Evolutionary conservation across 2,888 invertebrate species (phyloP), one percentile per base, ranked within the genome.

Genomic region (Nasonia oneida): DNA sequence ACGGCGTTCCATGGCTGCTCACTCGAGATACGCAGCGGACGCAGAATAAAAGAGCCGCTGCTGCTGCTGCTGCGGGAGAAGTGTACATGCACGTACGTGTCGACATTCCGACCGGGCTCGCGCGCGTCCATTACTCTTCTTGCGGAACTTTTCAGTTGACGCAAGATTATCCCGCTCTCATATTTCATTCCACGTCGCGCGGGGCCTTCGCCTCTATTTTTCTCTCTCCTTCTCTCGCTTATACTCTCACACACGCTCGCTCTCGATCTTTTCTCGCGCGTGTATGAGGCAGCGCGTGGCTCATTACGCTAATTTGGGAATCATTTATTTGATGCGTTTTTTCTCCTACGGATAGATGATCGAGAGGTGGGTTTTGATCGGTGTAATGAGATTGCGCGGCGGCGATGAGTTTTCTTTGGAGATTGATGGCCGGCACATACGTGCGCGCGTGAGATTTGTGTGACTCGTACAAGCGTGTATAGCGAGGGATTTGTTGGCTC

Each of bases 81-180:
- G 61, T 37, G 77, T 57, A 53, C 42, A 64, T 82, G 50, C 47
- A 70, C 70, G 90, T 92, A 61, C 50, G 89, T 88, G 89, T 86
- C 88, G 89, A 88, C 89, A 89, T 89, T 89, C 88, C 88, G 86
- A 88, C 74, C 33, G n/a, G 29, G 23, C 74, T 57, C 42, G 70
- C 82, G 14, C 47, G 71, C 81, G 57, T 71, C 78, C 85, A 86
- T 87, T 86, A 87, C 85, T 87, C 85, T 87, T 87, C 86, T 79
- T 80, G 79, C 82, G 84, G 84, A 86, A 86, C 84, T 86, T 87
- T 86, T 83, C 86, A 85, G 87, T 85, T 85, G 85, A 87, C 83
- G 84, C 83, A 86, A 86, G 83, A 86, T 86, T 86, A 86, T 87
- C 81, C 83, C 61, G 50, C 84, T 83, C 85, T 85, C 85, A 85